Percentiles rank a stretch among this genome's conserved stretches.
These are phyloP conservation scores for Sinocyclocheilus maitianheensis DNA, from an alignment of 2,113 vertebrate genomes.

Conservation along the genomic window DNA sequence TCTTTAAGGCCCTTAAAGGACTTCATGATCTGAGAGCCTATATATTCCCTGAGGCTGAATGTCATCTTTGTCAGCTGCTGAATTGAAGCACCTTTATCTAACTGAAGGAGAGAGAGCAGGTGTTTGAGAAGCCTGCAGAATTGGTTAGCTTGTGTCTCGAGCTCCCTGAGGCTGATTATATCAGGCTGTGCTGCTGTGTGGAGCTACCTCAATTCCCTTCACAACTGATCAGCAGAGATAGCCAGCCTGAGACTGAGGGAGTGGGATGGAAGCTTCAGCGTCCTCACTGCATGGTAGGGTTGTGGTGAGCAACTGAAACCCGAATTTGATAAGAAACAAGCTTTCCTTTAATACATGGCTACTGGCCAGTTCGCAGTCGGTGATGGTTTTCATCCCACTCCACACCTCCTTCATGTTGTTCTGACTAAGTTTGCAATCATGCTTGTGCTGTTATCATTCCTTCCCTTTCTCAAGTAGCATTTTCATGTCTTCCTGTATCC, in stretches of 20 bases:
- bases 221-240: constrained; percentile 10
- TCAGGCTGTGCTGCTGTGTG: constrained; percentile 13
- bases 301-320: background rate
- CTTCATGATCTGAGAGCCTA: background rate
- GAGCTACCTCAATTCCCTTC: background rate
- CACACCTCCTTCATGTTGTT: constrained; percentile 14
- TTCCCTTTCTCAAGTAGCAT: background rate
- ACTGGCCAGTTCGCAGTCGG: background rate
- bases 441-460: background rate
- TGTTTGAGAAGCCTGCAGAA: background rate
- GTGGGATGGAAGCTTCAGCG: background rate
- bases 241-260: background rate
- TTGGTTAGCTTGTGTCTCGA: background rate
- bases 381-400: constrained; percentile 2
- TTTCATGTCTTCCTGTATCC: background rate
- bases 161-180: constrained; percentile 20
- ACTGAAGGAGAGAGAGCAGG: constrained; percentile 24
- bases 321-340: background rate
- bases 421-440: background rate
- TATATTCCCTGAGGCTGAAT: background rate
- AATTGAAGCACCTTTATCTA: constrained; percentile 10
- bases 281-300: background rate
- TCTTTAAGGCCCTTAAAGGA: background rate
- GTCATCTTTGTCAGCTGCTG: constrained; percentile 37
- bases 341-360: background rate